Base-by-base conservation (phyloP, 2,888 invertebrate genomes). In the Drosophila borealis region DNA sequence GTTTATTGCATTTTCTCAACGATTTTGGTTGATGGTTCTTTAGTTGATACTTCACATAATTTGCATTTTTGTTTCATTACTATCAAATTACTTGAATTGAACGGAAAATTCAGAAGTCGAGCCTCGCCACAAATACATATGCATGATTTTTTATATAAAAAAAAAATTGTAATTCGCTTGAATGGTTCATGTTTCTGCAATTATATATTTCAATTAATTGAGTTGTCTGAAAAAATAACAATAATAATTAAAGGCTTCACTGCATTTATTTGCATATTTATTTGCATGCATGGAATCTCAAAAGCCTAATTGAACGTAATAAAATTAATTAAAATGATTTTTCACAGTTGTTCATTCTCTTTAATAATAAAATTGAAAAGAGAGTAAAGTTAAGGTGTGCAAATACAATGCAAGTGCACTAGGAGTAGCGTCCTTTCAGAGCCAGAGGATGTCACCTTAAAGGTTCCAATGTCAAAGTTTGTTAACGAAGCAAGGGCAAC, bases 391-490 rank as follows among this genome's bases (percentile, higher is more conserved):
- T 13, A n/a, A 0, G 19, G 36, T n/a, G 2, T 1, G 2, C 13
- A 55, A n/a, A 4, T 14, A 6, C 8, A 36, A 21, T 33, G 6
- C 29, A 29, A 8, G 29, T 29, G 29, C 29, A 29, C 6, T 2
- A 8, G 8, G 2, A 8, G 8, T 8, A 6, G 25, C 1, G 8
- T 25, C 25, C 25, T 25, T 25, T 25, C 8, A 33, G 29, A 17
- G 37, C 17, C 11, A 10, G 2, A 11, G 21, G 4, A 41, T 17
- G 14, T 2, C 11, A 48, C 13, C 50, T 41, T 55, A 17, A 51
- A 61, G 54, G 50, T 56, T 56, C 37, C 71, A 86, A 86, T 74
- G 74, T 74, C 74, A 64, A 65, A 63, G 65, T 46, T 61, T 34
- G 19, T 25, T 29, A 46, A n/a, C 19, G 25, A 14, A 37, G 19